A percentile compares a stretch with the other conserved stretches of the same genome.
These are phyloP conservation scores for Cryptosula pallasiana DNA, from an alignment of 2,888 invertebrate genomes.

Conservation along the genomic window DNA sequence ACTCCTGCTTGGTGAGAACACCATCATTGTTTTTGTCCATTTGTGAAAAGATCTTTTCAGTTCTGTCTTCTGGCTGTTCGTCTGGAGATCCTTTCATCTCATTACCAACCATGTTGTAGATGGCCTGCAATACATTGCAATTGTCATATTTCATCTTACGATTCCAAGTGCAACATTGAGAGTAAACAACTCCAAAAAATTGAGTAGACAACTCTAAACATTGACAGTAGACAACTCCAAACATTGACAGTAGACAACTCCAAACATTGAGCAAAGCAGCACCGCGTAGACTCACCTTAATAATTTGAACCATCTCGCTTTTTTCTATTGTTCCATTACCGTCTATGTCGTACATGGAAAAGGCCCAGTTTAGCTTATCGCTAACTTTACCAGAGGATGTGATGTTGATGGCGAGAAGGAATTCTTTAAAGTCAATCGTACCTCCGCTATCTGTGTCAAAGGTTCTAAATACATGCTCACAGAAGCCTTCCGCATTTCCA, in stretches of 20 bases:
- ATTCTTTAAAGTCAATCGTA: slow-evolving; percentile 54
- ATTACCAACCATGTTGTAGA: slow-evolving; percentile 98
- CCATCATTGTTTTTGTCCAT: slow-evolving; percentile 99
- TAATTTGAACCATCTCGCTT: slow-evolving; percentile 53
- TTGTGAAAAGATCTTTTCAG: slow-evolving; percentile 97
- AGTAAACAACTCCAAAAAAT: no score
- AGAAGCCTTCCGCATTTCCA: slow-evolving; percentile 95
- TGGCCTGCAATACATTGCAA: slow-evolving; percentile 85
- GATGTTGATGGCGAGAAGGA: slow-evolving; percentile 53
- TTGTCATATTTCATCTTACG: no score
- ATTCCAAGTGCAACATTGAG: no score
- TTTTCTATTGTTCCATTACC: slow-evolving; percentile 54
- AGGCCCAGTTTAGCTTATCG: slow-evolving; percentile 54
- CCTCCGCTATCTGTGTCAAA: slow-evolving; percentile 65
- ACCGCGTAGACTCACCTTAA: slow-evolving; percentile 38
- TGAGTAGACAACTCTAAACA: no score
- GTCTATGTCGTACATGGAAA: slow-evolving; percentile 54
- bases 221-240: no score
- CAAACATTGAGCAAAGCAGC: no score
- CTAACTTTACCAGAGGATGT: slow-evolving; percentile 53
- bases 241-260: no score
- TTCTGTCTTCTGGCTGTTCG: slow-evolving; percentile 87
- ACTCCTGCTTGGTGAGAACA: slow-evolving; percentile 94
- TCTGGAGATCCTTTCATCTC: slow-evolving; percentile 58
- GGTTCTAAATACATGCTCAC: slow-evolving; percentile 95